Evolutionary conservation across 2,888 invertebrate genomes (phyloP), one percentile per base, ranked within the genome.

Genomic region (Ptychoptera contaminata): DNA sequence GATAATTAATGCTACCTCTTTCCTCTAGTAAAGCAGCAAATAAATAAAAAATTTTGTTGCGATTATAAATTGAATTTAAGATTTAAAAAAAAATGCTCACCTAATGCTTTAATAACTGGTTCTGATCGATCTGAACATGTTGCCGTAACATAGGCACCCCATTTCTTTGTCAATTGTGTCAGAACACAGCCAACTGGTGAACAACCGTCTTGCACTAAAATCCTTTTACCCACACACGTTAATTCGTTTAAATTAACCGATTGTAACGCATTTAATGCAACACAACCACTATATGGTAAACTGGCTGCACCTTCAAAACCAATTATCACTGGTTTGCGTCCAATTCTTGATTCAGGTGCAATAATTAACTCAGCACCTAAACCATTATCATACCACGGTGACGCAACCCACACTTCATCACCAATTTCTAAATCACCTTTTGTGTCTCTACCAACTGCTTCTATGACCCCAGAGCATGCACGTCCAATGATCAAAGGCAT

Each of bases 391-490:
- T 74, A 77, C 48, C 71, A 71, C 37, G 76, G 74, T 12, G 70
- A 65, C 5, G 68, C 64, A 42, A 72, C 58, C 69, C 74, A 76
- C 29, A 77, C 76, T 58, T 74, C 73, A 54, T 77, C 77, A 2
- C 77, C 77, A 16, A 75, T 65, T 53, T 76, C 73, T 51, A 77
- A 68, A 16, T 46, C 47, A 45, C 46, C 42, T 47, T 69, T 63
- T 16, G 63, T 64, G 8, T 77, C 76, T 49, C 62, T 65, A n/a
- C 78, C 78, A 37, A 76, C 67, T 50, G 75, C 76, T 16, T 72
- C 63, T 9, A 78, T 68, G 35, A 76, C 57, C 30, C 79, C 79
- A 9, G 75, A 64, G 56, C 77, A 76, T 55, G 75, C 76, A 49
- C 78, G 67, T 1, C 79, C 79, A 32, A 78, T 58, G 38, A 70